Base-by-base conservation (phyloP, 2,113 vertebrate genomes). In the Riparia riparia region DNA sequence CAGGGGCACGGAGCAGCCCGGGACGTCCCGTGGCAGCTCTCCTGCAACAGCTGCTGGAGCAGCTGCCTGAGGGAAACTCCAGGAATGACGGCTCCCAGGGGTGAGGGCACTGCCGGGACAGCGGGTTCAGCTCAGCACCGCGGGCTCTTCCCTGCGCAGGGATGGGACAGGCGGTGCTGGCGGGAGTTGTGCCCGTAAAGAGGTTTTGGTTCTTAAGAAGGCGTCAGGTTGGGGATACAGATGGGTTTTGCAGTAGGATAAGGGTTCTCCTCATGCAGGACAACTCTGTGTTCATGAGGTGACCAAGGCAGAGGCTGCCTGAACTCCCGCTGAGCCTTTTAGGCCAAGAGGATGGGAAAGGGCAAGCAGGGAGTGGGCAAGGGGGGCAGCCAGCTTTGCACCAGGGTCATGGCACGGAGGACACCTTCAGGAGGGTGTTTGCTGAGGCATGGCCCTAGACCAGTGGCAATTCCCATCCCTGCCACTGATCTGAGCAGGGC, bases 101-200 rank as follows among this genome's bases (percentile, higher is more conserved):
- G 9, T 1, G 2, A 78, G n/a, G 77, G 66, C 44, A 42, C 29
- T 51, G 32, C 72, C 3, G 16, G 53, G 42, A 1, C 1, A 94
- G 51, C 0, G 0, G 51, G 21, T 28, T 22, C 26, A 45, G 74
- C 71, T 64, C 49, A 45, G 47, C 76, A 2, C 1, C 20, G 19
- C 0, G 0, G 68, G 58, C 25, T 42, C 42, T 70, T 29, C n/a
- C 69, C 42, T 26, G 4, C 0, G 0, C 14, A 25, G 90, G 41
- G 31, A 13, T 65, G 87, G 45, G 19, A 32, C 41, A 21, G 66
- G 29, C 44, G 72, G 53, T 32, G 10, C 44, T 2, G 1, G 4
- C 0, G 0, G 28, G 26, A 57, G 10, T 3, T 63, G 51, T 50
- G 26, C 51, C 22, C 44, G 32, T 29, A n/a, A 91, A 56, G 20